Conservation (phyloP, 2,113 vertebrate genomes). For the Misgurnus anguillicaudatus region DNA sequence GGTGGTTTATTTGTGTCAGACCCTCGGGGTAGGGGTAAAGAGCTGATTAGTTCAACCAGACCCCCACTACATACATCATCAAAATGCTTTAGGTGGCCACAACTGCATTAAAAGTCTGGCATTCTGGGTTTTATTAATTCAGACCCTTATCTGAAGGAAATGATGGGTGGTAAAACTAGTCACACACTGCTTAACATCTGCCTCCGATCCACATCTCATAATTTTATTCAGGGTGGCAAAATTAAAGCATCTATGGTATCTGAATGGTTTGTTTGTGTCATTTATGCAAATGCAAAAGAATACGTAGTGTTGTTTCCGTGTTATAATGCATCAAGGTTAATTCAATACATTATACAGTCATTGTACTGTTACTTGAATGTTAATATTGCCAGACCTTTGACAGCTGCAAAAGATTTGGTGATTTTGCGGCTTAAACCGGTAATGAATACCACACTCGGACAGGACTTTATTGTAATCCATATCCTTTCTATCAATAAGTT, state of each 20-base stretch:
- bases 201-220: background rate
- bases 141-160: background rate
- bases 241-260: no score
- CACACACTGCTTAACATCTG: background rate
- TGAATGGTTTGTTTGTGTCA: background rate
- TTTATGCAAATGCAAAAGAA: no score
- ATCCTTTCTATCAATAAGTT: no score
- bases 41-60: slow-evolving; percentile 41
- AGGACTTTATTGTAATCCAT: no score
- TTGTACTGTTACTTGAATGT: no score
- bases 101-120: slow-evolving; percentile 1
- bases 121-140: slow-evolving; percentile 4
- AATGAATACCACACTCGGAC: no score
- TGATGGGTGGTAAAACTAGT: slow-evolving; percentile 2
- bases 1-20: slow-evolving; percentile 35
- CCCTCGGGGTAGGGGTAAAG: slow-evolving; percentile 33
- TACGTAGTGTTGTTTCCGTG: no score
- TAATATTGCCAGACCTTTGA: no score
- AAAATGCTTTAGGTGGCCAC: background rate
- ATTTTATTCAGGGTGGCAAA: background rate
- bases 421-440: no score
- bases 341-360: no score
- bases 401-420: no score
- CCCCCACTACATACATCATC: slow-evolving; percentile 37
- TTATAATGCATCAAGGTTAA: no score